Conservation (phyloP, 2,888 invertebrate species). For the Hirudinaria manillensis region DNA sequence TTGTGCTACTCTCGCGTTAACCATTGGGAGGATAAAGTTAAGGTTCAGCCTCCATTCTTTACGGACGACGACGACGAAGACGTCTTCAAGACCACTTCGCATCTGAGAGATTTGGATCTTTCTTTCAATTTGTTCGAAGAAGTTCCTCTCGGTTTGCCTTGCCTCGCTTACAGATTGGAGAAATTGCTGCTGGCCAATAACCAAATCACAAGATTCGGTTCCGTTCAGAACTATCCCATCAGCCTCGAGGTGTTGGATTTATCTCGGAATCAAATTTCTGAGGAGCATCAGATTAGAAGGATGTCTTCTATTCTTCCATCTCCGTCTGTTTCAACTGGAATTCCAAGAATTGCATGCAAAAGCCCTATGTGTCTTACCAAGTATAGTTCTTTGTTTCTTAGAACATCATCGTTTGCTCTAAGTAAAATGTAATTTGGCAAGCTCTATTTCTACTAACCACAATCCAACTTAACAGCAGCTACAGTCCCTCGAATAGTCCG, state of each 20-base stretch:
- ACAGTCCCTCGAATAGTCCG: conserved; percentile 7
- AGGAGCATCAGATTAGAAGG: conserved; percentile 2
- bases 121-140: conserved; percentile 83
- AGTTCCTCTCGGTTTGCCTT: conserved; percentile 81
- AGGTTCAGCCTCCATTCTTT: conserved; percentile 18
- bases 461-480: neutral
- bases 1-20: conserved; percentile 11
- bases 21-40: conserved; percentile 36
- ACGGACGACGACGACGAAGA: conserved; percentile 17
- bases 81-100: conserved; percentile 29
- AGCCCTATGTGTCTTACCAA: conserved; percentile 25
- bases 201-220: conserved; percentile 67
- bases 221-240: conserved; percentile 81
- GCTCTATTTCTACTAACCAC: neutral
- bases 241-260: conserved; percentile 83
- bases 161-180: conserved; percentile 78
- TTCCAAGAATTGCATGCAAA: conserved; percentile 31
- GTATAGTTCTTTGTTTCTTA: neutral
- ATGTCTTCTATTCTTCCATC: conserved; percentile 13
- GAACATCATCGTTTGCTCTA: neutral
- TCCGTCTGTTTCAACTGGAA: neutral
- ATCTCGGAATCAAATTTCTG: conserved; percentile 75
- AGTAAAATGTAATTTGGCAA: neutral
- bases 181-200: conserved; percentile 87
- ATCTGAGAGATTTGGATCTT: conserved; percentile 65